phyloP scores from a whole-genome alignment of 1,140 invertebrate species.

The Akabosia matsudoensis region DNA sequence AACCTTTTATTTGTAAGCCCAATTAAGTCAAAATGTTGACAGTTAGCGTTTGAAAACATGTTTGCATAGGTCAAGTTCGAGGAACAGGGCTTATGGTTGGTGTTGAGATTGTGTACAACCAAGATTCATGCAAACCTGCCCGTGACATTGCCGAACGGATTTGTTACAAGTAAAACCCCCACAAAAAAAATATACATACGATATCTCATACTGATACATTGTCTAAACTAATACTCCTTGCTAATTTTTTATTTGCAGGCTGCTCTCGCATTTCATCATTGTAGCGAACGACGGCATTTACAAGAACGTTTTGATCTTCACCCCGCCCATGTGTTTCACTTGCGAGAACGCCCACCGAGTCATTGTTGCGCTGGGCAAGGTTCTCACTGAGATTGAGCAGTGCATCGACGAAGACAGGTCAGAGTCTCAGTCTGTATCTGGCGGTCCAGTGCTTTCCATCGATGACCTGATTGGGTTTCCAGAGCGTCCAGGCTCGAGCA shows the following conservation, averaged over 20 bases:
- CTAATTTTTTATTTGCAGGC: constrained; percentile 48
- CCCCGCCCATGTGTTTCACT: constrained; percentile 62
- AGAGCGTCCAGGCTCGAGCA: background rate
- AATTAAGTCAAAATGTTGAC: too few relatives aligned
- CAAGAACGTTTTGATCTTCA: constrained; percentile 61
- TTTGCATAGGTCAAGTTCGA: constrained; percentile 48
- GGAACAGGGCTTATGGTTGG: constrained; percentile 48
- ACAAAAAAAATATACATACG: too few relatives aligned
- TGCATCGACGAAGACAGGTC: background rate
- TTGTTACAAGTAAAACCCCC: constrained; percentile 38
- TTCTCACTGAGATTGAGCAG: constrained; percentile 50
- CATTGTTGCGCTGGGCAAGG: constrained; percentile 49
- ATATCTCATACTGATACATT: too few relatives aligned
- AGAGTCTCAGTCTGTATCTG: too few relatives aligned
- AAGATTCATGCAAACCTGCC: constrained; percentile 37
- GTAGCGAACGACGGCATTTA: constrained; percentile 59
- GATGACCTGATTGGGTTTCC: background rate
- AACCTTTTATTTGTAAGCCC: too few relatives aligned
- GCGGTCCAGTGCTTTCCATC: background rate
- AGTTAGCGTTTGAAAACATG: too few relatives aligned
- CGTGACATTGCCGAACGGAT: constrained; percentile 40
- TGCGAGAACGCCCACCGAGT: constrained; percentile 53
- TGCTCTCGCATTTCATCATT: constrained; percentile 56
- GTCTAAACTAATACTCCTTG: too few relatives aligned
- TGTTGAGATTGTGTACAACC: constrained; percentile 48